Evolutionary conservation across 2,888 invertebrate species (phyloP).

Genomic region (Lacanobia wlatinum): DNA sequence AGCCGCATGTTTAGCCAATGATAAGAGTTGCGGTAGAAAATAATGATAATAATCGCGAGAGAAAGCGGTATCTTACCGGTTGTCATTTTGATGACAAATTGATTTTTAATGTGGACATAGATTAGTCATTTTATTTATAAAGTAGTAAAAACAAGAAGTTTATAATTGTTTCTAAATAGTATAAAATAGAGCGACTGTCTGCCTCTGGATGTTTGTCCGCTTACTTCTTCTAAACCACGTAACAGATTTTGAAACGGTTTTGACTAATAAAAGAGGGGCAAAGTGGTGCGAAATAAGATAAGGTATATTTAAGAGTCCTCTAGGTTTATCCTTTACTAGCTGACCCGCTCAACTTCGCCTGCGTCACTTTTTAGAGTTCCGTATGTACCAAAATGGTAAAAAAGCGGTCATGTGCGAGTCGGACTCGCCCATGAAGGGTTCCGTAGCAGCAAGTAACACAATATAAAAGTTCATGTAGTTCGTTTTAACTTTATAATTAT

Average conservation of each 20-base stretch:
- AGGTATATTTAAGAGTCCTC: background rate
- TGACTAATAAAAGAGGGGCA: background rate
- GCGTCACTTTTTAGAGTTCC: no score
- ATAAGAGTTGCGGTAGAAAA: constrained; percentile 30
- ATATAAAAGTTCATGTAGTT: no score
- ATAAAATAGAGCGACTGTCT: background rate
- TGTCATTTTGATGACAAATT: constrained; percentile 14
- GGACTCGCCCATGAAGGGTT: no score
- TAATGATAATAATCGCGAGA: constrained; percentile 8
- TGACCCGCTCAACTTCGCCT: no score
- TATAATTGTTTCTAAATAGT: no score
- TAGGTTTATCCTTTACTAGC: background rate
- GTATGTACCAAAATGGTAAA: no score
- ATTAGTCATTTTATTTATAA: background rate
- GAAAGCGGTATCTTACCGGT: constrained; percentile 2
- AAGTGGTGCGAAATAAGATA: background rate
- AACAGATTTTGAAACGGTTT: background rate
- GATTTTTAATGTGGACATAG: constrained; percentile 1
- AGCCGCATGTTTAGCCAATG: constrained; percentile 14
- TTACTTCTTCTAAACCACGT: background rate
- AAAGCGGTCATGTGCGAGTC: no score
- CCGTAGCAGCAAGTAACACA: no score
- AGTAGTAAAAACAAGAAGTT: background rate
- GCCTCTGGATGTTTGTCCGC: no score
- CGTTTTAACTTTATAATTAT: no score